Evolutionary conservation across 2,113 vertebrate species (phyloP).

Genomic region (Cynocephalus volans): DNA sequence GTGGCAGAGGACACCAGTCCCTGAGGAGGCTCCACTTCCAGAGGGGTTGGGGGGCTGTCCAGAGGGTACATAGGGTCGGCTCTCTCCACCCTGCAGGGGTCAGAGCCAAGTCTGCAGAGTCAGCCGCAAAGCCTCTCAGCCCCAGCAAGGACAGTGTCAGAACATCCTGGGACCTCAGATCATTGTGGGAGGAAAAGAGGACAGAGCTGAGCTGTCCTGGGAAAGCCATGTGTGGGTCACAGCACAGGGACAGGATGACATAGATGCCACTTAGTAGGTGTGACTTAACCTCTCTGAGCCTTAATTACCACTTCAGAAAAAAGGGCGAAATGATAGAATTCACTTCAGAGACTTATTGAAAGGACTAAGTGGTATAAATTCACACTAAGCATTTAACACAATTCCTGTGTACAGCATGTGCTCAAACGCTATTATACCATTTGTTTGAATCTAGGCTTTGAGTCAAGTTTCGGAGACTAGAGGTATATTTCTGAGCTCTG

Average conservation of each 20-base stretch:
- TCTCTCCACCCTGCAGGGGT: neutral
- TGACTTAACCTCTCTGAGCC: neutral
- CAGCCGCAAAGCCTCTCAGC: neutral
- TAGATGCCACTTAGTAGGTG: fast-evolving
- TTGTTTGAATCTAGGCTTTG: neutral
- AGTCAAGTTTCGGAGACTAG: neutral
- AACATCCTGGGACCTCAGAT: neutral
- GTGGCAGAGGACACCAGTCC: neutral
- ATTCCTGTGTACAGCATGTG: fast-evolving
- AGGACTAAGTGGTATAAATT: neutral
- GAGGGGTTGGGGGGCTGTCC: neutral
- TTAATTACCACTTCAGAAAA: neutral
- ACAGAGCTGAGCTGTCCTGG: neutral
- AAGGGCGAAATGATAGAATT: neutral
- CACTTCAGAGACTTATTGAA: fast-evolving
- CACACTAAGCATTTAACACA: fast-evolving
- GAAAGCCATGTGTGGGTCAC: neutral
- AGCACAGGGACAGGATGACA: neutral
- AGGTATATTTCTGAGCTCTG: neutral
- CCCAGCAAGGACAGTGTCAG: neutral
- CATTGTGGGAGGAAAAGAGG: neutral
- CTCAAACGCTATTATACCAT: fast-evolving
- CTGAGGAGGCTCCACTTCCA: neutral
- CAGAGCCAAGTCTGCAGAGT: neutral
- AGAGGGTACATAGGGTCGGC: neutral